Percentiles rank a stretch among this genome's conserved stretches.
Evolutionary conservation across 30 jellyfish, hydroid and myxozoan species (phyloP).

Genomic region (Cassiopea andromeda): DNA sequence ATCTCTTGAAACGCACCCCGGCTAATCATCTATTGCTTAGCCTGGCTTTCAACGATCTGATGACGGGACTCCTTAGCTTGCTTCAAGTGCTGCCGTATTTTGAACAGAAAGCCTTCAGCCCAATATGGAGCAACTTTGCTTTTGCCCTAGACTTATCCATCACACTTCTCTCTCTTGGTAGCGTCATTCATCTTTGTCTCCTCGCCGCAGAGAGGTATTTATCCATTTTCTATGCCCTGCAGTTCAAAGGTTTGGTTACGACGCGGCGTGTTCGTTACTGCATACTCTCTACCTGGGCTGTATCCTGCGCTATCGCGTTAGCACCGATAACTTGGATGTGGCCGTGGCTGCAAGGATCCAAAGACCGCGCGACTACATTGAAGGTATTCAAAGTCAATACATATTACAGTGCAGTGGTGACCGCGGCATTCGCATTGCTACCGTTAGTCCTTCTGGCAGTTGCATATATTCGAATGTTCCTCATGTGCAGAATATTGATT

Average conservation of each 20-base stretch:
- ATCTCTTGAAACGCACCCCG: constrained; percentile 46
- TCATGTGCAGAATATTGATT: constrained; percentile 43
- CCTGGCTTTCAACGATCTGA: constrained; percentile 81
- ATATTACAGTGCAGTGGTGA: constrained; percentile 37
- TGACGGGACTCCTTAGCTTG: constrained; percentile 72
- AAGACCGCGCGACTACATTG: neutral
- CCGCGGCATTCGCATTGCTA: constrained; percentile 31
- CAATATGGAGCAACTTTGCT: constrained; percentile 18
- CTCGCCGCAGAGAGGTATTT: constrained; percentile 85
- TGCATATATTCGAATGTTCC: constrained; percentile 63
- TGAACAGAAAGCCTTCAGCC: constrained; percentile 1
- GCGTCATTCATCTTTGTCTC: constrained; percentile 79
- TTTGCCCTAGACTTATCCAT: constrained; percentile 57
- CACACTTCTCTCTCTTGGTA: constrained; percentile 45
- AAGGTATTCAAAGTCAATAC: constrained; percentile 19
- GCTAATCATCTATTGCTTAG: constrained; percentile 81
- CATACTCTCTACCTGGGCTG: constrained; percentile 71
- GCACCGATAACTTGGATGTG: constrained; percentile 82
- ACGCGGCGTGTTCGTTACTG: constrained; percentile 64
- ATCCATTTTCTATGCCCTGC: constrained; percentile 86
- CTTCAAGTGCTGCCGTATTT: constrained; percentile 68
- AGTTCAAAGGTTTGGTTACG: constrained; percentile 79
- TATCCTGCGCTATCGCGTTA: constrained; percentile 44
- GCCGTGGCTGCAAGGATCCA: constrained; percentile 7
- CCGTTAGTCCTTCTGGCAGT: constrained; percentile 44